These are phyloP conservation scores for Oreochromis mossambicus DNA, from an alignment of 2,797 vertebrate species.

Conservation along the genomic window DNA sequence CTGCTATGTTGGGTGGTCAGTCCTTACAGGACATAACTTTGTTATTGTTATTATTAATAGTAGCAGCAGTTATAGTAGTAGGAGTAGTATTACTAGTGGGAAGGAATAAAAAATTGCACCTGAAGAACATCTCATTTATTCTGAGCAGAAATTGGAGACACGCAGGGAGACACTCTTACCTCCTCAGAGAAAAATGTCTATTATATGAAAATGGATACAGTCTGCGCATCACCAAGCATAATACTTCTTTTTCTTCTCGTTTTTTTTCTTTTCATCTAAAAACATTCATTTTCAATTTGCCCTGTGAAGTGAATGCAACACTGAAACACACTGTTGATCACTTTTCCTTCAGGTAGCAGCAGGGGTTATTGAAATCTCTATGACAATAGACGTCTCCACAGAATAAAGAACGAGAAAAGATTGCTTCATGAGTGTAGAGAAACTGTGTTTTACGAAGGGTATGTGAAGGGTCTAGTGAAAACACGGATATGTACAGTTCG, in stretches of 20 bases:
- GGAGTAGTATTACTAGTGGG: background rate
- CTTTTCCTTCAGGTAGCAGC: background rate
- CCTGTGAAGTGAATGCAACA: background rate
- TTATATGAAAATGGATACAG: background rate
- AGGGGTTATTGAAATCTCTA: background rate
- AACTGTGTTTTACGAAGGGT: background rate
- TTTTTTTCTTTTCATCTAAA: background rate
- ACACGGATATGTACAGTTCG: background rate
- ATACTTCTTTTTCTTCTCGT: background rate
- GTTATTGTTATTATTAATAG: background rate
- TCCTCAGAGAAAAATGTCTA: background rate
- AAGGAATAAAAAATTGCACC: background rate
- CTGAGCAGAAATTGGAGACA: background rate
- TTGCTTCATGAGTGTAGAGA: background rate
- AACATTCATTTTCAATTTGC: background rate
- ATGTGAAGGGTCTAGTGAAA: background rate
- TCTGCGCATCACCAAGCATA: background rate
- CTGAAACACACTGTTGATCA: background rate
- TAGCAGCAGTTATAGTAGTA: background rate
- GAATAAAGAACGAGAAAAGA: background rate
- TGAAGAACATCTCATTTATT: background rate
- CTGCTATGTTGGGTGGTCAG: background rate
- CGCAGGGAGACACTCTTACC: background rate
- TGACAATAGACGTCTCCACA: background rate
- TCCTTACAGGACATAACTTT: background rate